phyloP scores from a whole-genome alignment of 1,140 invertebrate genomes.

The Geopemphigus sp. region DNA sequence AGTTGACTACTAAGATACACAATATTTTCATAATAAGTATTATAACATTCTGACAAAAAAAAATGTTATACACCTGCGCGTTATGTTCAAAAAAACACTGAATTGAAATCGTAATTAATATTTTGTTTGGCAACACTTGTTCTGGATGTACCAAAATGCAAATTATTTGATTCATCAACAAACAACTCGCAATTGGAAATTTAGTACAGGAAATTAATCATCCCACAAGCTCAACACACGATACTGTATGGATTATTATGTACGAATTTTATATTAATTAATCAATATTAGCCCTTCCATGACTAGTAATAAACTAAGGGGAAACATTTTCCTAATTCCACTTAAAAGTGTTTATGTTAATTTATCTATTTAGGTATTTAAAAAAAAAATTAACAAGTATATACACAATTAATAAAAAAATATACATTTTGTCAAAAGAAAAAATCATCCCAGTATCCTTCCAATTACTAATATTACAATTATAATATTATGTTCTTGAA shows the following conservation, averaged over 20 bases:
- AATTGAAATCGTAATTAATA: background rate
- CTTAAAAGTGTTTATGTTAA: slow-evolving; percentile 39
- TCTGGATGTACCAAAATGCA: background rate
- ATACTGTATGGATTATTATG: slow-evolving; percentile 19
- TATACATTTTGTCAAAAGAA: slow-evolving; percentile 47
- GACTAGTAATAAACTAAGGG: slow-evolving; percentile 47
- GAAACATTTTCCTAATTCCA: slow-evolving; percentile 45
- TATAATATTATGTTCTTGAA: slow-evolving; percentile 38
- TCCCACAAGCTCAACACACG: slow-evolving; percentile 26
- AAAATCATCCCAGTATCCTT: slow-evolving; percentile 47
- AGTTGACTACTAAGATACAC: no score
- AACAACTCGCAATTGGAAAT: slow-evolving; percentile 21
- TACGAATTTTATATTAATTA: slow-evolving; percentile 11
- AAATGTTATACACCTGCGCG: background rate
- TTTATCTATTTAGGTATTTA: slow-evolving; percentile 38
- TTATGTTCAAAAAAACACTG: background rate
- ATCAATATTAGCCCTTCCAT: slow-evolving; percentile 40
- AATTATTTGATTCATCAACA: background rate
- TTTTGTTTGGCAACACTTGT: background rate
- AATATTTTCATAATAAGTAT: no score
- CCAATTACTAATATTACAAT: slow-evolving; percentile 45
- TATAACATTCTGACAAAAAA: no score
- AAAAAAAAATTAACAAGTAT: slow-evolving; percentile 48
- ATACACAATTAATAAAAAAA: slow-evolving; percentile 48
- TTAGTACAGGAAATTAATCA: slow-evolving; percentile 16